Percentiles rank a stretch among this genome's conserved stretches.
Conservation (phyloP, 2,113 vertebrate species). For the Pseudopodoces humilis region DNA sequence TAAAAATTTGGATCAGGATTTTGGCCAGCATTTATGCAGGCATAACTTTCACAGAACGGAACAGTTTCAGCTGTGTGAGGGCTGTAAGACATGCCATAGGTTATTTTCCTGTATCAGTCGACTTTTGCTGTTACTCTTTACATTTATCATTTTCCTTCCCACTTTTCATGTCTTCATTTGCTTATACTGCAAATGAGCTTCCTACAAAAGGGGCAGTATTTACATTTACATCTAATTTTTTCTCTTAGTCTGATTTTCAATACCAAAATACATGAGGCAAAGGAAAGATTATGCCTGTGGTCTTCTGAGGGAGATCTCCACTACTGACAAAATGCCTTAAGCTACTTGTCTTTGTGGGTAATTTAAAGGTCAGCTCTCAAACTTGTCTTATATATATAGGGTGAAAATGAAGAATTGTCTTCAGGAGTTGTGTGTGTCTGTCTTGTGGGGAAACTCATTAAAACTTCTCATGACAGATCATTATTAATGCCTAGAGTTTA, state of each 20-base stretch:
- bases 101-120: neutral
- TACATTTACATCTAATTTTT: neutral
- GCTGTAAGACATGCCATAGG: neutral
- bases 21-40: neutral
- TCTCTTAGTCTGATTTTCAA: neutral
- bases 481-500: neutral
- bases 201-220: neutral
- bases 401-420: neutral
- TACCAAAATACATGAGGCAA: neutral
- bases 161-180: neutral
- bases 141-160: neutral
- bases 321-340: neutral
- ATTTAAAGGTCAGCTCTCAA: slow-evolving; percentile 20
- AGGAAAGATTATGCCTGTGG: neutral
- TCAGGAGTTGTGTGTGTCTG: neutral
- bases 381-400: neutral
- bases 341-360: neutral
- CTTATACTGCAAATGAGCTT: neutral
- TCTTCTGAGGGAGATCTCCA: neutral
- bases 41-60: neutral
- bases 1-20: neutral
- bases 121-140: neutral
- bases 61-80: neutral
- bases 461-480: neutral
- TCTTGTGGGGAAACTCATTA: neutral